phyloP scores from a whole-genome alignment of 30 jellyfish, hydroid and myxozoan species.

The Turritopsis rubra region DNA sequence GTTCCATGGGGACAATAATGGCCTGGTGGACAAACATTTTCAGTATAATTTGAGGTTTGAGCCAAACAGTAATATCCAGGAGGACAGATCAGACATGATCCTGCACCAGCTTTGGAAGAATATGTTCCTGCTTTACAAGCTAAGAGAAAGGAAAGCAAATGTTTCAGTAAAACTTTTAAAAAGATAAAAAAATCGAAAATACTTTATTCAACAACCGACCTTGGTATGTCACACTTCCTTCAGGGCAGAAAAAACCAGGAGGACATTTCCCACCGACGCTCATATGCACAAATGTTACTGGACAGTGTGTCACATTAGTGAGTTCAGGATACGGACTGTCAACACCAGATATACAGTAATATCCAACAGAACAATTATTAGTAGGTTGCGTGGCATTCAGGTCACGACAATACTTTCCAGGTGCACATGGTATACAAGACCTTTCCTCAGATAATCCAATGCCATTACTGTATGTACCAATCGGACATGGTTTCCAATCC shows the following conservation, averaged over 20 bases:
- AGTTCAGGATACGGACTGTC: conserved; percentile 77
- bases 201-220: conserved; percentile 39
- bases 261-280: conserved; percentile 95
- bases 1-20: conserved; percentile 91
- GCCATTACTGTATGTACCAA: conserved; percentile 75
- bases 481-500: conserved; percentile 70
- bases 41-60: conserved; percentile 60
- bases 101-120: conserved; percentile 49
- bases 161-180: background rate
- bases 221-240: conserved; percentile 57
- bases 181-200: background rate
- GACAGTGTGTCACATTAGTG: conserved; percentile 86
- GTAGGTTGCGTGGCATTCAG: conserved; percentile 48
- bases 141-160: conserved; percentile 1
- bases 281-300: conserved; percentile 61
- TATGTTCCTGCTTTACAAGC: conserved; percentile 87
- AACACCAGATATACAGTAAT: conserved; percentile 81
- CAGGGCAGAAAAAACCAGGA: conserved; percentile 67
- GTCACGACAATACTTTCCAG: conserved; percentile 58
- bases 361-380: conserved; percentile 73
- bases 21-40: conserved; percentile 83
- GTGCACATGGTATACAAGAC: conserved; percentile 78
- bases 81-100: conserved; percentile 72
- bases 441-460: conserved; percentile 47
- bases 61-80: conserved; percentile 84